phyloP scores from a whole-genome alignment of 2,113 vertebrate genomes.

The Alligator mississippiensis region DNA sequence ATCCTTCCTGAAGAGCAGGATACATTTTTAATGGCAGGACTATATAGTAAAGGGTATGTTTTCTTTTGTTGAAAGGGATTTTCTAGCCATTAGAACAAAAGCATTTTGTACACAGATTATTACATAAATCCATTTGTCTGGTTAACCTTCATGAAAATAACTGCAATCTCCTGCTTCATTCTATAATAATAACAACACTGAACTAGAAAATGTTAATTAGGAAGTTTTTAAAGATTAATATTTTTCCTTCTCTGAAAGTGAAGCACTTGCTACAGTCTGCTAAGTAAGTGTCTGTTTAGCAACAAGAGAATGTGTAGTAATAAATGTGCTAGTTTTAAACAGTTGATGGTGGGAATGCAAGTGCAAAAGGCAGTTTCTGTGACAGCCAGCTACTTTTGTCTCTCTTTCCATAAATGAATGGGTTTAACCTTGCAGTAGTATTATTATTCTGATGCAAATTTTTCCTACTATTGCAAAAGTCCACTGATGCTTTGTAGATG shows the following conservation, averaged over 20 bases:
- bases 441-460: conserved; percentile 60
- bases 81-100: background rate
- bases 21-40: background rate
- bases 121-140: conserved; percentile 10
- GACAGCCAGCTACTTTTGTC: conserved; percentile 48
- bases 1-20: background rate
- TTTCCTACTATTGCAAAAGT: conserved; percentile 34
- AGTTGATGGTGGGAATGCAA: conserved; percentile 54
- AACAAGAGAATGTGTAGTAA: background rate
- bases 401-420: conserved; percentile 52
- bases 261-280: conserved; percentile 32
- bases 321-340: conserved; percentile 33
- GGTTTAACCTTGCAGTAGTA: conserved; percentile 62
- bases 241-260: conserved; percentile 57
- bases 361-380: conserved; percentile 48
- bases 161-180: conserved; percentile 8
- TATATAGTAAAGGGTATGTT: background rate
- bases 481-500: conserved; percentile 29
- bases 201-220: conserved; percentile 66
- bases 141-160: conserved; percentile 44
- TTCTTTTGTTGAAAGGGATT: background rate
- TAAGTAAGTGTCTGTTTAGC: conserved; percentile 38
- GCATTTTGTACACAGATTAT: conserved; percentile 3
- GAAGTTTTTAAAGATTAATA: conserved; percentile 46
- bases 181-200: conserved; percentile 19